These are phyloP conservation scores for Thamnophis sirtalis DNA, from an alignment of 2,113 vertebrate species.

Conservation along the genomic window DNA sequence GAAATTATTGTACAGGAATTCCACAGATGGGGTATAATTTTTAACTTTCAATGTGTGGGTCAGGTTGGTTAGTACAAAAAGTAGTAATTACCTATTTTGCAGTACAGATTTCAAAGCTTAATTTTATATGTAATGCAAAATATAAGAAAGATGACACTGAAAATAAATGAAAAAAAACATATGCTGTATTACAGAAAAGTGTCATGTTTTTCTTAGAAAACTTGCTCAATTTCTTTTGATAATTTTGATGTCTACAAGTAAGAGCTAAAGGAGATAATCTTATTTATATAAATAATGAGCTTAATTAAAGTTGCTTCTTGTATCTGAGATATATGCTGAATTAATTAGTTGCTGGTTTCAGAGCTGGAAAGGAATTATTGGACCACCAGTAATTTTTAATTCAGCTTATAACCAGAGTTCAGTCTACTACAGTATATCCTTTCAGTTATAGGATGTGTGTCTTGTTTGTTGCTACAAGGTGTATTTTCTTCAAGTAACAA, in stretches of 20 bases:
- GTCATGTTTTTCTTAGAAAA: slow-evolving; percentile 43
- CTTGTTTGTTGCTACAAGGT: background rate
- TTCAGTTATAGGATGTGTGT: background rate
- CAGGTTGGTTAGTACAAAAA: slow-evolving; percentile 31
- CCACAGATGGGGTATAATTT: background rate
- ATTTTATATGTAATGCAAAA: slow-evolving; percentile 38
- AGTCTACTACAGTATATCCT: background rate
- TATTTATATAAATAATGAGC: background rate
- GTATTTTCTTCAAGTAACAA: background rate
- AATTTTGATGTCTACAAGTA: slow-evolving; percentile 33
- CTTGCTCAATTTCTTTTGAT: slow-evolving; percentile 27
- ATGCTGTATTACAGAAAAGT: slow-evolving; percentile 39
- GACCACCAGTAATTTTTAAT: background rate
- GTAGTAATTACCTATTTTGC: slow-evolving; percentile 41
- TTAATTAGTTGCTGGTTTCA: background rate
- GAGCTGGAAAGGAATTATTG: background rate
- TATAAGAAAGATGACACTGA: slow-evolving; percentile 45
- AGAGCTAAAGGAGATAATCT: background rate
- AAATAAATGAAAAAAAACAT: slow-evolving; percentile 47
- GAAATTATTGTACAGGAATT: slow-evolving; percentile 15
- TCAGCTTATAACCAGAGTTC: background rate
- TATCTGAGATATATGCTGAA: slow-evolving; percentile 8
- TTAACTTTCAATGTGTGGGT: background rate
- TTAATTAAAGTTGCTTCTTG: slow-evolving; percentile 37
- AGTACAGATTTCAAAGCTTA: background rate